Evolutionary conservation across 1,140 invertebrate genomes (phyloP), one percentile per base, ranked within the genome.

Genomic region (Colletes latitarsis): DNA sequence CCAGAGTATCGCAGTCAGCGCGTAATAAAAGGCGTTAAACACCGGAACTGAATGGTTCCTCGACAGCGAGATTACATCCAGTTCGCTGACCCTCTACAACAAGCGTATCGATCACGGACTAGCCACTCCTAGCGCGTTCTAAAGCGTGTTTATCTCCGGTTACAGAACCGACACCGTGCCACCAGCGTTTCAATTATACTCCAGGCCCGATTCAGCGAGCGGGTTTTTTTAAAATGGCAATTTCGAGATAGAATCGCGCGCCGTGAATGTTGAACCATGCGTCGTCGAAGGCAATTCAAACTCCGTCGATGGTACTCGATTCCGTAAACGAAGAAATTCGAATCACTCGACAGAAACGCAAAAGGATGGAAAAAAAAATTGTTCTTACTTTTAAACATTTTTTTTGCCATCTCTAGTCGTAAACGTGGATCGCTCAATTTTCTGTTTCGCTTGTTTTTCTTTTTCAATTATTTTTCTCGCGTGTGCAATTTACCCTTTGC

Each of bases 1-100:
- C 3, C 49, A 10, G 10, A 12, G 9, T 12, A 12, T 49, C 30
- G 30, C 49, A 12, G 10, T 49, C 10, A 10, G 39, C 53, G 69
- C 39, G 57, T 57, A 71, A 58, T 58, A 71, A 71, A 71, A 58
- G 12, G 53, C 10, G 39, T 71, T 64, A 52, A 74, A 64, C 60
- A 49, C 57, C 60, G 72, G 72, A 74, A 74, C 49, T 4, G 72
- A 64, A 74, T 53, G 72, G 72, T 74, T 64, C 60, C 46, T 41
- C 72, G 60, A 74, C 58, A 21, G 72, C 72, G 17, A 74, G 72
- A 64, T 74, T 74, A 60, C 60, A 74, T 63, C 43, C 72, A 74
- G 72, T 74, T 74, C 57, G 71, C 71, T 63, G 71, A 74, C 71
- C 71, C 71, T 74, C 49, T 63, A 17, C 43, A 74, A 74, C 58